Base-by-base conservation (phyloP, 2,113 vertebrate species). In the Phrynosoma blainvillii region DNA sequence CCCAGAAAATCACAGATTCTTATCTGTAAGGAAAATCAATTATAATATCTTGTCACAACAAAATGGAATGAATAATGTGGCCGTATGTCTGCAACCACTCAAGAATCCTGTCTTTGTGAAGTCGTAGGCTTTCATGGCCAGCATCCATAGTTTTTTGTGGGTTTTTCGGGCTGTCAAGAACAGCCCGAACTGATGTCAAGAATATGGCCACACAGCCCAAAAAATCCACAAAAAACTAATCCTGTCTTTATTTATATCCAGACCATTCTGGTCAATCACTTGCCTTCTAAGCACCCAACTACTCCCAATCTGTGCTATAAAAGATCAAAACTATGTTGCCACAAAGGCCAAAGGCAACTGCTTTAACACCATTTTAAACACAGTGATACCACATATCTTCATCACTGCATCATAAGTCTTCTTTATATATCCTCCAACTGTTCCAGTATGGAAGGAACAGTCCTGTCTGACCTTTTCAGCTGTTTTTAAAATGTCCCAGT, bases 21-120 rank as follows among this genome's bases (percentile, higher is more conserved):
- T 91, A 89, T 82, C 36, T 36, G 25, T 82, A 20, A 36, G 0
- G 88, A 89, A 79, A 88, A 16, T 71, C 88, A 87, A 68, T 71
- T 68, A 56, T 82, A 65, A 47, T 65, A 62, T 65, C 36, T 84
- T 52, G 47, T 87, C 56, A 47, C 36, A 0, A 78, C n/a, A 74
- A 68, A 71, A 91, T 62, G 14, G 52, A 85, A 23, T 82, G n/a
- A 88, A 79, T n/a, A 21, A n/a, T 65, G 68, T 70, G 65, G 7
- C 76, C 82, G 79, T 52, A 78, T 62, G 65, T 0, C 8, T n/a
- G 23, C 42, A 90, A 25, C 56, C 30, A 90, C 85, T 93, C 74
- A 78, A 54, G 66, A 52, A 62, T 91, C 73, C 59, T 77, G 20
- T 3, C 32, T 80, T 62, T 52, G n/a, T n/a, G n/a, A n/a, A n/a